Base-by-base conservation (phyloP, 2,797 vertebrate species). In the Artibeus jamaicensis region DNA sequence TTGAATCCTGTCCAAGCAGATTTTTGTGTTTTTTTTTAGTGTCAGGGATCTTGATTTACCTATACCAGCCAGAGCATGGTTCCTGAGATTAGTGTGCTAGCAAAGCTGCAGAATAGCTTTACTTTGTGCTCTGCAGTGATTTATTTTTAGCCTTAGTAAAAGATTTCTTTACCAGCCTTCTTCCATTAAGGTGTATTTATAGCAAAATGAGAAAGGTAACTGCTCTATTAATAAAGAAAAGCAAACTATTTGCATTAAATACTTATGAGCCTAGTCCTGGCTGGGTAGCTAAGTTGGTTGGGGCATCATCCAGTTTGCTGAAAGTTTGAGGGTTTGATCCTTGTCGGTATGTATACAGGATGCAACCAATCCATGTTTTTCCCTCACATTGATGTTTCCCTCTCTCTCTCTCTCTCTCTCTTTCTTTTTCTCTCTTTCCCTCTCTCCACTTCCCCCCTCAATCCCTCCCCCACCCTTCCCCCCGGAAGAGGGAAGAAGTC, bases 141-240 rank as follows among this genome's bases (percentile, higher is more conserved):
- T 62, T 71, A 21, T 26, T 22, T 22, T 86, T 14, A 32, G 42
- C n/a, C 42, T 16, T 50, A 65, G 29, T 81, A 74, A 57, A 93
- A 90, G 22, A 42, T 39, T 68, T 74, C 21, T 77, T 91, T 92
- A 50, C 26, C 14, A 90, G 29, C 9, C 21, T 19, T 44, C 6
- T 21, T 78, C 15, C 39, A 39, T 34, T 83, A 81, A 86, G 18
- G 26, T 48, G 22, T 39, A 77, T 87, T 34, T 46, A 46, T 87
- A 86, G 71, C 22, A 68, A 65, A 95, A 57, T 67, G 10, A 57
- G 79, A 95, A 78, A 65, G n/a, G 4, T 73, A 44, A 42, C 57
- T 90, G 16, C 12, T 92, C 65, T n/a, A 94, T 88, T 92, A 83
- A 78, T 92, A 82, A 78, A 37, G 77, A 65, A 78, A 89, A 87